Evolutionary conservation across 1,140 invertebrate genomes (phyloP).

Genomic region (Cotesia vestalis): DNA sequence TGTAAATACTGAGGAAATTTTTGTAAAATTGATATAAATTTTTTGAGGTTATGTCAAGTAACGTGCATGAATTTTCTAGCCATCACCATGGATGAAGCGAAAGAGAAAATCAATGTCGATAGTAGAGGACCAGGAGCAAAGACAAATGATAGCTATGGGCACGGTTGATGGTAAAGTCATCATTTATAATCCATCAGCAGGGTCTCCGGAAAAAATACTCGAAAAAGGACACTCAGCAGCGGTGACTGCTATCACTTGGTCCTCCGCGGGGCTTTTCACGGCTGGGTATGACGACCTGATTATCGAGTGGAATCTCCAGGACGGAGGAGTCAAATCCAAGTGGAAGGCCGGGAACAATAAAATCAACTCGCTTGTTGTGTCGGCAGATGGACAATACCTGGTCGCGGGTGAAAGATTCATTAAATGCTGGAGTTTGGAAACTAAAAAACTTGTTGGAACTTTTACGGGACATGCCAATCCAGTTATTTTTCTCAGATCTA

Average conservation of each 20-base stretch:
- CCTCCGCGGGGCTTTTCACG: conserved; percentile 64
- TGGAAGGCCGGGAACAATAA: conserved; percentile 75
- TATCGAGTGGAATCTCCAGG: conserved; percentile 65
- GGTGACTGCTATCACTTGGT: conserved; percentile 68
- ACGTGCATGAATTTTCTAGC: conserved; percentile 40
- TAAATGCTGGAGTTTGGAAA: conserved; percentile 73
- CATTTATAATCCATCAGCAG: conserved; percentile 64
- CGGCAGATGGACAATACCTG: conserved; percentile 71
- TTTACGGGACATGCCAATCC: conserved; percentile 76
- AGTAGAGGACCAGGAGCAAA: conserved; percentile 52
- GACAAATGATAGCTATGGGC: conserved; percentile 66
- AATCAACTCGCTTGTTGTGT: conserved; percentile 73
- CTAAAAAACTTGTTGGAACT: conserved; percentile 68
- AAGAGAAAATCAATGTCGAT: conserved; percentile 56
- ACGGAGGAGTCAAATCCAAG: conserved; percentile 62
- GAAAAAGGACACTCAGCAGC: conserved; percentile 66
- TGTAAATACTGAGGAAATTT: too few species aligned
- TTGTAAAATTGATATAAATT: not conserved
- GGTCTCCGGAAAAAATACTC: conserved; percentile 59
- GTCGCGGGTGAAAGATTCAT: conserved; percentile 74
- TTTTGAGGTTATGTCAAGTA: not conserved
- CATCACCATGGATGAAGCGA: conserved; percentile 59
- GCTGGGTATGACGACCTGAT: conserved; percentile 66
- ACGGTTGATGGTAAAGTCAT: conserved; percentile 64
- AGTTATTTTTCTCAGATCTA: conserved; percentile 67